phyloP scores from a whole-genome alignment of 53 echinoderm and acorn worm genomes.

The Stichopus horrens region DNA sequence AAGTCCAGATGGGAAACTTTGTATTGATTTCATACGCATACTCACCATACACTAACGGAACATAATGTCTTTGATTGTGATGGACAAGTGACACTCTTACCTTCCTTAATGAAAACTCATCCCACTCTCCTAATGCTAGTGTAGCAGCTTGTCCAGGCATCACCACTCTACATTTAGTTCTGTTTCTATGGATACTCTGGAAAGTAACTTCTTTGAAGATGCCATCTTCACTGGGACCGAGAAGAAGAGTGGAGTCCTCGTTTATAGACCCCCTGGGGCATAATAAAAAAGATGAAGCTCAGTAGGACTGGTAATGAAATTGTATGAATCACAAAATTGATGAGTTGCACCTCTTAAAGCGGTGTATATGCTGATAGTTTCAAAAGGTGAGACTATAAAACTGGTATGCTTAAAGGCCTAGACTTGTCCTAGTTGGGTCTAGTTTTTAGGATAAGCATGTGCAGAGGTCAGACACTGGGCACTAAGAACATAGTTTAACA shows the following conservation, averaged over 20 bases:
- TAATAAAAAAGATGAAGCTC: not conserved
- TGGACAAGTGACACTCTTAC: slow-evolving; percentile 32
- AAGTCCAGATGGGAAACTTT: too few species aligned
- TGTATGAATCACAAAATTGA: too few species aligned
- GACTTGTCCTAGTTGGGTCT: too few species aligned
- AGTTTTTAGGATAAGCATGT: too few species aligned
- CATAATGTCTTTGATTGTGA: not conserved
- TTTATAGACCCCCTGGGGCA: slow-evolving; percentile 69
- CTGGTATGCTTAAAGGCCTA: too few species aligned
- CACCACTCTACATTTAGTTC: slow-evolving; percentile 83
- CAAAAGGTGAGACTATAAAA: too few species aligned
- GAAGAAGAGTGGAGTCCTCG: slow-evolving; percentile 70
- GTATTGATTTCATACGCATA: not conserved
- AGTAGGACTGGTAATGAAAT: too few species aligned
- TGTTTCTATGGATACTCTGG: slow-evolving; percentile 89
- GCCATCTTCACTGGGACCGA: slow-evolving; percentile 84
- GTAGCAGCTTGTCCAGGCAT: slow-evolving; percentile 95
- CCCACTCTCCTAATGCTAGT: slow-evolving; percentile 76
- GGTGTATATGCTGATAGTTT: too few species aligned
- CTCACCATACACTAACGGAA: not conserved
- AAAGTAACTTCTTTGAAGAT: slow-evolving; percentile 72
- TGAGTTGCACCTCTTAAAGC: too few species aligned
- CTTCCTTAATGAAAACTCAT: slow-evolving; percentile 68
- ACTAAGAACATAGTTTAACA: too few species aligned
- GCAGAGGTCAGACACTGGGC: too few species aligned